Conservation (phyloP, 2,113 vertebrate species). For the Epinephelus cyanopodus region DNA sequence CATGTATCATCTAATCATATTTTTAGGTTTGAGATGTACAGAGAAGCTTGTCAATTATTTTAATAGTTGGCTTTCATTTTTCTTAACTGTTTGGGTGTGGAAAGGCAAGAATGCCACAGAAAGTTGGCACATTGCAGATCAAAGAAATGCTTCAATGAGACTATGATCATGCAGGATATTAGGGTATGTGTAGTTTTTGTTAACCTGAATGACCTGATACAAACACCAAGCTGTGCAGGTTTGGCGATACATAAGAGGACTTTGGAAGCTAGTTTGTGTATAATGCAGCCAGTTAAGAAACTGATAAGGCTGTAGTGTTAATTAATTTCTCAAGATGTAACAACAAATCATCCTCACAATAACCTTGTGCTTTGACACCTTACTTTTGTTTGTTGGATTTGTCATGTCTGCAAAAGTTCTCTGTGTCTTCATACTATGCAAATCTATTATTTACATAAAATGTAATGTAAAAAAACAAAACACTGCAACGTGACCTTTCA, state of each 20-base stretch:
- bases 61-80: neutral
- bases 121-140: neutral
- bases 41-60: neutral
- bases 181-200: neutral
- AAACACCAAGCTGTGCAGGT: neutral
- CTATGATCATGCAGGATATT: neutral
- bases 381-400: conserved; percentile 24
- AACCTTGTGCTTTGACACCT: neutral
- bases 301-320: neutral
- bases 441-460: neutral
- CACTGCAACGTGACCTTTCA: neutral
- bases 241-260: neutral
- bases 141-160: neutral
- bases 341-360: neutral
- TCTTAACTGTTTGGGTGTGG: neutral
- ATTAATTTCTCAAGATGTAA: neutral
- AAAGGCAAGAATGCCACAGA: neutral
- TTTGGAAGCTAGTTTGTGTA: neutral
- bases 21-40: neutral
- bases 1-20: neutral
- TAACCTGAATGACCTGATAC: neutral
- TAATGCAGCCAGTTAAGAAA: too few species aligned
- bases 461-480: neutral
- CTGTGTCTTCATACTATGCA: neutral
- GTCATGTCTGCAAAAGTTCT: neutral